Conservation (phyloP, 2,113 vertebrate genomes). For the Brienomyrus brachyistius region DNA sequence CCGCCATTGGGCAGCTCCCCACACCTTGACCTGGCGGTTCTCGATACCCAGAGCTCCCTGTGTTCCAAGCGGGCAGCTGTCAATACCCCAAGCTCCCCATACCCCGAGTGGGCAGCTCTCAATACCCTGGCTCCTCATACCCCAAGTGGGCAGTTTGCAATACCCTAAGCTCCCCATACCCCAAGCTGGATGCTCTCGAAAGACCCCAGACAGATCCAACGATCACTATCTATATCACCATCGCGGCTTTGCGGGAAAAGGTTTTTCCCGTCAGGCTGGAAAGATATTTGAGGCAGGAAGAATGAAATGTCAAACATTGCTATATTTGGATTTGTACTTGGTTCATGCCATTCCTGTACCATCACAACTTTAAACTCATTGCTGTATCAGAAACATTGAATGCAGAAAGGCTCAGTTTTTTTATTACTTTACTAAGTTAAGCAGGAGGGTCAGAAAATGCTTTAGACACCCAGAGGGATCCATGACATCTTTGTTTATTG, state of each 20-base stretch:
- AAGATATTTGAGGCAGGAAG: not conserved
- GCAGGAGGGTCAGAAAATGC: not conserved
- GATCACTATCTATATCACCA: not conserved
- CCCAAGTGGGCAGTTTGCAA: not conserved
- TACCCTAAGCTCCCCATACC: not conserved
- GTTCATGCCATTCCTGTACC: not conserved
- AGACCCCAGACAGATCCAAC: not conserved
- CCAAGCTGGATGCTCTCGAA: not conserved
- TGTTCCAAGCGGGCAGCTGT: not conserved
- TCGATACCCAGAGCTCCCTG: not conserved
- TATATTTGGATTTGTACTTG: not conserved
- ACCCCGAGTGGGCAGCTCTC: rapidly evolving
- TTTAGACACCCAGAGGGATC: not conserved
- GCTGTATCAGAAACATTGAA: not conserved
- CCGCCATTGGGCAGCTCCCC: not conserved
- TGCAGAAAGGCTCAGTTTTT: not conserved
- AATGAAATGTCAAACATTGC: not conserved
- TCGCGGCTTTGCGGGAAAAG: not conserved
- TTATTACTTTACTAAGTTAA: not conserved
- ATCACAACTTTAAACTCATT: not conserved
- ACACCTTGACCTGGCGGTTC: not conserved
- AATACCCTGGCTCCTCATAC: not conserved
- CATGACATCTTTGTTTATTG: not conserved
- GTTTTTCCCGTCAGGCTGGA: not conserved
- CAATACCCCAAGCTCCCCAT: not conserved